phyloP scores from a whole-genome alignment of 2,113 vertebrate species.

The Saimiri boliviensis region DNA sequence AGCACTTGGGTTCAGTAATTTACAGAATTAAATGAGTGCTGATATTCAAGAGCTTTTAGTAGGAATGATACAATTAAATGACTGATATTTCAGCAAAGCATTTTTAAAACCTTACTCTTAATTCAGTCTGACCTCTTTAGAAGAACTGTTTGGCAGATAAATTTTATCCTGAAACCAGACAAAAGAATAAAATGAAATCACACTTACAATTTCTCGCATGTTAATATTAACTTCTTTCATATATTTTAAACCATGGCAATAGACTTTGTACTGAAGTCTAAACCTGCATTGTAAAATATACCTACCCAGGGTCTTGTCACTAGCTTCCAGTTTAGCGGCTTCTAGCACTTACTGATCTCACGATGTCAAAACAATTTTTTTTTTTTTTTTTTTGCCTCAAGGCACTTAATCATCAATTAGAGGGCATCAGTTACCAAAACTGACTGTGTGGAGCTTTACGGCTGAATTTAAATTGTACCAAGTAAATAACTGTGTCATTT shows the following conservation, averaged over 20 bases:
- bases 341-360: constrained; percentile 39
- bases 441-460: constrained; percentile 40
- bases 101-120: constrained; percentile 36
- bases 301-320: background rate
- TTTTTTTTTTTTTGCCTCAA: background rate
- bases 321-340: constrained; percentile 34
- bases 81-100: background rate
- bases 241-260: background rate
- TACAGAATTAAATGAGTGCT: constrained; percentile 44
- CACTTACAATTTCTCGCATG: constrained; percentile 46
- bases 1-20: constrained; percentile 5
- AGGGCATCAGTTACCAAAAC: constrained; percentile 17
- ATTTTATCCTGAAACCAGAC: constrained; percentile 25
- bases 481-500: constrained; percentile 59
- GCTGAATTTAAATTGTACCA: constrained; percentile 52
- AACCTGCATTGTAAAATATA: background rate
- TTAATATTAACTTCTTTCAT: constrained; percentile 32
- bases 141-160: constrained; percentile 33
- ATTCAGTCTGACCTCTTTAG: constrained; percentile 23
- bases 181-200: constrained; percentile 62
- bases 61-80: constrained; percentile 40
- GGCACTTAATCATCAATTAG: constrained; percentile 48
- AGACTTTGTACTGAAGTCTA: constrained; percentile 35
- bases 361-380: background rate
- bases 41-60: constrained; percentile 55